Percentiles rank a stretch among this genome's conserved stretches.
Conservation (phyloP, 1,140 invertebrate genomes). For the Magallana ariakensis region DNA sequence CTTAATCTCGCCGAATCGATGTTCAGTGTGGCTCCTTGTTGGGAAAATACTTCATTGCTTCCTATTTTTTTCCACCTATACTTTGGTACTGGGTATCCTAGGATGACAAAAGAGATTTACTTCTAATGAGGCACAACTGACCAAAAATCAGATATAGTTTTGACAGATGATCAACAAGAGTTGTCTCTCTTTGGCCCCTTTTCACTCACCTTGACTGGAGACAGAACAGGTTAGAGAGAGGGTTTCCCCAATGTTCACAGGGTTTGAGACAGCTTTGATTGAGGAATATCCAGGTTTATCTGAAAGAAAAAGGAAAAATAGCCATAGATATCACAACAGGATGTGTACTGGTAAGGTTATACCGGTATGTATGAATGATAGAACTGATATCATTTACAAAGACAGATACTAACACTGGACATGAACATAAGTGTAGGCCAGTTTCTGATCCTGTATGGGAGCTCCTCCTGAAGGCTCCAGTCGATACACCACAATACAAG, state of each 20-base stretch:
- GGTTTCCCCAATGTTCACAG: slow-evolving; percentile 26
- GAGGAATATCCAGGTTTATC: slow-evolving; percentile 56
- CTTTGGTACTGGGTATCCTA: slow-evolving; percentile 66
- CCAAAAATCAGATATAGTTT: too few species aligned
- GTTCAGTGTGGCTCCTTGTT: slow-evolving; percentile 43
- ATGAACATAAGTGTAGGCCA: slow-evolving; percentile 57
- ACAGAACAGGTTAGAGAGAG: slow-evolving; percentile 46
- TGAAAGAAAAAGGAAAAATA: slow-evolving; percentile 48
- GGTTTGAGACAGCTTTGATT: slow-evolving; percentile 43
- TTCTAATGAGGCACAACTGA: too few species aligned
- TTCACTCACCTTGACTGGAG: slow-evolving; percentile 44
- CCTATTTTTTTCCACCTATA: slow-evolving; percentile 65
- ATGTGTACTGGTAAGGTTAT: too few species aligned
- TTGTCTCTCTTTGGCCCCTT: slow-evolving; percentile 27
- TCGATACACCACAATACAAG: slow-evolving; percentile 82
- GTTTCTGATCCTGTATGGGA: slow-evolving; percentile 39
- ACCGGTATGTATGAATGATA: not conserved
- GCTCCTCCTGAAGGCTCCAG: slow-evolving; percentile 61
- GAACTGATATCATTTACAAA: too few species aligned
- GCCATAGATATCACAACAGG: not conserved
- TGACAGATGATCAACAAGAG: not conserved
- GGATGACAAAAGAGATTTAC: not conserved
- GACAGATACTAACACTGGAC: slow-evolving; percentile 67
- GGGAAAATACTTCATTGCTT: slow-evolving; percentile 39
- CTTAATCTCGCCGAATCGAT: slow-evolving; percentile 55